Percentiles rank a stretch among this genome's conserved stretches.
Evolutionary conservation across 2,888 invertebrate species (phyloP).

Genomic region (Caenorhabditis sp.): DNA sequence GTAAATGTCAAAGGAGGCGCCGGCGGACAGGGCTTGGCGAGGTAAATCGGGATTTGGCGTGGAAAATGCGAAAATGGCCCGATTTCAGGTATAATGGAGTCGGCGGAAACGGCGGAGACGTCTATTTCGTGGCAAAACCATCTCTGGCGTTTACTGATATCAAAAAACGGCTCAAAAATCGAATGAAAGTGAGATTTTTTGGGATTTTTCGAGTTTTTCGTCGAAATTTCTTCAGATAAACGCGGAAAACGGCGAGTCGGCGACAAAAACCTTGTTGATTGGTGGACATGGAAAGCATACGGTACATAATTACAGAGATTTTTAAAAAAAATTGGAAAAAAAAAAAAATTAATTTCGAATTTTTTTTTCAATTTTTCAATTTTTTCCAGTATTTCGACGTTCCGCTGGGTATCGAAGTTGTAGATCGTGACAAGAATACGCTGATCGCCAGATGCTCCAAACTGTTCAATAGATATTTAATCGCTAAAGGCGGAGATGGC

Average conservation of each 20-base stretch:
- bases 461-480: conserved; percentile 69
- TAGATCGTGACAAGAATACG: conserved; percentile 67
- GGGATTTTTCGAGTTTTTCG: background rate
- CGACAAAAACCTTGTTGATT: conserved; percentile 56
- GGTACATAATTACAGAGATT: conserved; percentile 1
- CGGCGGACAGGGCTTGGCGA: conserved; percentile 75
- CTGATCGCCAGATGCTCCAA: conserved; percentile 74
- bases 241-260: conserved; percentile 56
- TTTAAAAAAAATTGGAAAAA: background rate
- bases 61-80: no score
- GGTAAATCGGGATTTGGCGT: no score
- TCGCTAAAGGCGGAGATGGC: conserved; percentile 78
- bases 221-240: conserved; percentile 28
- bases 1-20: conserved; percentile 70
- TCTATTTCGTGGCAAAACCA: conserved; percentile 71
- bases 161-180: conserved; percentile 58
- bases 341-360: no score
- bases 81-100: conserved; percentile 77
- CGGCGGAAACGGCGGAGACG: conserved; percentile 78
- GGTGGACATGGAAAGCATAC: conserved; percentile 54
- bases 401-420: conserved; percentile 79
- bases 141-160: conserved; percentile 73
- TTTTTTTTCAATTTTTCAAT: background rate
- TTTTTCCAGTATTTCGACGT: conserved; percentile 72
- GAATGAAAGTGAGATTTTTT: conserved; percentile 39